Conservation (phyloP, 2,113 vertebrate genomes). For the Colistium nudipinnis region DNA sequence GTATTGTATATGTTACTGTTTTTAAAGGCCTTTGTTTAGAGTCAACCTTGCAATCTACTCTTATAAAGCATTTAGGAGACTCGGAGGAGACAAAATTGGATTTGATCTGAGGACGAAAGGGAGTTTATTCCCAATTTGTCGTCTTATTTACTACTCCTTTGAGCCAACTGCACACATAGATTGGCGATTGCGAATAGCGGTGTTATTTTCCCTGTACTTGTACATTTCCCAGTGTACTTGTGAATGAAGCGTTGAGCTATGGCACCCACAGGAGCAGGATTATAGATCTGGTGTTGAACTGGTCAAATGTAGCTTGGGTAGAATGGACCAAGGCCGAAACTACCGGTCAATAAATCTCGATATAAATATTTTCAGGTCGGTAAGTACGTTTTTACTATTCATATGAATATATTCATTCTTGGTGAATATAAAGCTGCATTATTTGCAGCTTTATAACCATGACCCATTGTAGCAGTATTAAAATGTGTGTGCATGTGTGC, state of each 20-base stretch:
- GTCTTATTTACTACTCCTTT: not conserved
- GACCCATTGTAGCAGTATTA: not conserved
- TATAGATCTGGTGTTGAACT: slow-evolving; percentile 2
- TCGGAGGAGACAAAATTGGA: not conserved
- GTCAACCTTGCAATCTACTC: not conserved
- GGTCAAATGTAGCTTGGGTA: slow-evolving; percentile 1
- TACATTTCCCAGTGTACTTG: not conserved
- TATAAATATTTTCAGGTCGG: too few species aligned
- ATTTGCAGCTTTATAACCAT: not conserved
- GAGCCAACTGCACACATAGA: not conserved
- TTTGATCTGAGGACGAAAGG: slow-evolving; percentile 5
- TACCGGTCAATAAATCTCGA: not conserved
- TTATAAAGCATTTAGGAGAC: slow-evolving; percentile 1
- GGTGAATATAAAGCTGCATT: too few species aligned
- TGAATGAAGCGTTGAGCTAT: not conserved
- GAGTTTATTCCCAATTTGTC: not conserved
- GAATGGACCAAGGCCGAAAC: not conserved
- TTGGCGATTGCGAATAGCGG: not conserved
- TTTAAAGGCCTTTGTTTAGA: slow-evolving; percentile 17
- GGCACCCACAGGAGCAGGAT: not conserved
- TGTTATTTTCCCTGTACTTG: not conserved
- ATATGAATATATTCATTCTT: too few species aligned
- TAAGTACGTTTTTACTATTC: too few species aligned
- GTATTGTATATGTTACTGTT: not conserved
- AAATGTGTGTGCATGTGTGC: too few species aligned